phyloP scores from a whole-genome alignment of 1,140 invertebrate genomes.

The Euura saliciscinereae region DNA sequence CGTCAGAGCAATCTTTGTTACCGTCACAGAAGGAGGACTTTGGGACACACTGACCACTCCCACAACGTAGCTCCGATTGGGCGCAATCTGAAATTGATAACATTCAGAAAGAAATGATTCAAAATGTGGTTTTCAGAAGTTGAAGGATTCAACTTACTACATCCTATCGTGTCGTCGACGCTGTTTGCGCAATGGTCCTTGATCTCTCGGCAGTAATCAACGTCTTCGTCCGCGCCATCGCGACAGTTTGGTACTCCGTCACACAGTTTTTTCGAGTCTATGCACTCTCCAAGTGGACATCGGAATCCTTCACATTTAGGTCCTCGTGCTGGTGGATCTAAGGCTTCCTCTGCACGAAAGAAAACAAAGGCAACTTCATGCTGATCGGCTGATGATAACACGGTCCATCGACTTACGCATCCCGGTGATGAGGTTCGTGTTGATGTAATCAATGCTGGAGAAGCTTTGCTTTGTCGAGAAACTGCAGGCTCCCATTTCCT shows the following conservation, averaged over 20 bases:
- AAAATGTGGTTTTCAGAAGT: background rate
- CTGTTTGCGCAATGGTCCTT: slow-evolving; percentile 39
- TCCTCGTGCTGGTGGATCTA: slow-evolving; percentile 10
- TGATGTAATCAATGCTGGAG: slow-evolving; percentile 59
- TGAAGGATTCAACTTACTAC: slow-evolving; percentile 44
- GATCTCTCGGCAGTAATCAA: slow-evolving; percentile 54
- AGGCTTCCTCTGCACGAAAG: slow-evolving; percentile 13
- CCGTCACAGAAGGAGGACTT: slow-evolving; percentile 73
- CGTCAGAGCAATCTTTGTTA: slow-evolving; percentile 71
- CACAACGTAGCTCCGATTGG: slow-evolving; percentile 68
- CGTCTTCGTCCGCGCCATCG: slow-evolving; percentile 68
- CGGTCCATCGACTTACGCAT: slow-evolving; percentile 32
- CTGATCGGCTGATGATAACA: slow-evolving; percentile 28
- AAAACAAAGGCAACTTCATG: slow-evolving; percentile 28
- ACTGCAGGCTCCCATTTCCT: slow-evolving; percentile 59
- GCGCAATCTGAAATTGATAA: slow-evolving; percentile 60
- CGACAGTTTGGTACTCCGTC: slow-evolving; percentile 75
- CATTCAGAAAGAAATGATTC: slow-evolving; percentile 18
- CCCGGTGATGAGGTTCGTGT: slow-evolving; percentile 53
- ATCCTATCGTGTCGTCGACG: slow-evolving; percentile 29
- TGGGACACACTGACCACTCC: slow-evolving; percentile 69
- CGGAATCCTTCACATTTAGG: slow-evolving; percentile 64
- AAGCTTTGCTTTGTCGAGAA: slow-evolving; percentile 52
- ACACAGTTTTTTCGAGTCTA: slow-evolving; percentile 68
- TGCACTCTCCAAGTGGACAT: slow-evolving; percentile 74